phyloP scores from a whole-genome alignment of 2,888 invertebrate species.

The Microctonus brassicae region DNA sequence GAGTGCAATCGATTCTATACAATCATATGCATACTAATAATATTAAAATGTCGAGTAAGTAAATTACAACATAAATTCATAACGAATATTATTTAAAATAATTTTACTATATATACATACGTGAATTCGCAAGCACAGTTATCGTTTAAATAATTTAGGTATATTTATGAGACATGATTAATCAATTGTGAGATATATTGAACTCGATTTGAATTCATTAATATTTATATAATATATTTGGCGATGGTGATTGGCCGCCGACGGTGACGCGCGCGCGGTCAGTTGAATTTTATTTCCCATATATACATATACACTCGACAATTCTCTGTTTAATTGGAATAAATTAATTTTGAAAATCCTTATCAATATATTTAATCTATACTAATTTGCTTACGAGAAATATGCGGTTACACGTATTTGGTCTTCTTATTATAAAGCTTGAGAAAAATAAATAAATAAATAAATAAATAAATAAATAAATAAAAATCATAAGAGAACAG shows the following conservation, averaged over 20 bases:
- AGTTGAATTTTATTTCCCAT: background rate
- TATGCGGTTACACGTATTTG: background rate
- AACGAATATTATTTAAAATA: slow-evolving; percentile 5
- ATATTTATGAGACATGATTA: background rate
- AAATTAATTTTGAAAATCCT: slow-evolving; percentile 36
- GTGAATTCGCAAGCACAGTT: background rate
- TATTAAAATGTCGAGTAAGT: slow-evolving; percentile 30
- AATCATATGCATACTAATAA: slow-evolving; percentile 41
- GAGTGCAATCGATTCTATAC: slow-evolving; percentile 11
- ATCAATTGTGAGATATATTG: background rate
- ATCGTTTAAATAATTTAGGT: background rate
- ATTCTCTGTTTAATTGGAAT: slow-evolving; percentile 9
- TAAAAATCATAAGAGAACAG: no score
- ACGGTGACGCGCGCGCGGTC: background rate
- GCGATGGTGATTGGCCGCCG: background rate
- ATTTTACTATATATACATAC: no score
- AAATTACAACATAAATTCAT: slow-evolving; percentile 14
- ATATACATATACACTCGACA: no score
- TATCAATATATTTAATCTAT: background rate
- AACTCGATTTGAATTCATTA: background rate
- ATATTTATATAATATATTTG: background rate
- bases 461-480: no score
- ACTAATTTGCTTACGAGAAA: background rate
- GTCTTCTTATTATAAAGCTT: background rate
- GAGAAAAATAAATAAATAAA: background rate